Evolutionary conservation across 2,113 vertebrate genomes (phyloP).

Genomic region (Mobula birostris): DNA sequence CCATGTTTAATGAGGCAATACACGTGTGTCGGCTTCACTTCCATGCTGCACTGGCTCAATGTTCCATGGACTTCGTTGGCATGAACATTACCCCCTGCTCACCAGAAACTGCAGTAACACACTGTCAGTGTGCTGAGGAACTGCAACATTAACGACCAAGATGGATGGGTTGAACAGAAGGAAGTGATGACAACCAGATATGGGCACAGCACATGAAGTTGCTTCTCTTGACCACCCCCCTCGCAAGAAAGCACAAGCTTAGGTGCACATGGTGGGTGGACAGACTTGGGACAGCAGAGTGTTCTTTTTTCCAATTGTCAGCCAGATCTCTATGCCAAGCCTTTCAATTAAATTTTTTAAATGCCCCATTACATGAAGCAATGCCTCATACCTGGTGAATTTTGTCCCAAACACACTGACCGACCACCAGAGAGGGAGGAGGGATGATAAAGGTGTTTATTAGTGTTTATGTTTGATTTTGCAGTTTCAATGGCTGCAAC

Average conservation of each 20-base stretch:
- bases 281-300: not conserved
- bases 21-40: not conserved
- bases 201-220: not conserved
- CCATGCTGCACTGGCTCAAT: not conserved
- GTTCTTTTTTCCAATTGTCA: not conserved
- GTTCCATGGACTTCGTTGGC: not conserved
- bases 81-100: not conserved
- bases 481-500: not conserved
- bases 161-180: not conserved
- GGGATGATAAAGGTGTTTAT: not conserved
- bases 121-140: not conserved
- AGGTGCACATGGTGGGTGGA: not conserved
- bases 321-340: not conserved
- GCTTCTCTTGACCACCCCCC: not conserved
- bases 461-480: not conserved
- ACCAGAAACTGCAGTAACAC: not conserved
- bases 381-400: not conserved
- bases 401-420: not conserved
- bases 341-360: not conserved
- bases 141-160: not conserved
- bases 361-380: not conserved
- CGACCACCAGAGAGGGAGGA: not conserved
- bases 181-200: not conserved
- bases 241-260: not conserved
- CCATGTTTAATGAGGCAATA: not conserved